Percentiles rank a stretch among this genome's conserved stretches.
Conservation (phyloP, 92 coral and sea anemone species). For the Zoanthus solanderi region DNA sequence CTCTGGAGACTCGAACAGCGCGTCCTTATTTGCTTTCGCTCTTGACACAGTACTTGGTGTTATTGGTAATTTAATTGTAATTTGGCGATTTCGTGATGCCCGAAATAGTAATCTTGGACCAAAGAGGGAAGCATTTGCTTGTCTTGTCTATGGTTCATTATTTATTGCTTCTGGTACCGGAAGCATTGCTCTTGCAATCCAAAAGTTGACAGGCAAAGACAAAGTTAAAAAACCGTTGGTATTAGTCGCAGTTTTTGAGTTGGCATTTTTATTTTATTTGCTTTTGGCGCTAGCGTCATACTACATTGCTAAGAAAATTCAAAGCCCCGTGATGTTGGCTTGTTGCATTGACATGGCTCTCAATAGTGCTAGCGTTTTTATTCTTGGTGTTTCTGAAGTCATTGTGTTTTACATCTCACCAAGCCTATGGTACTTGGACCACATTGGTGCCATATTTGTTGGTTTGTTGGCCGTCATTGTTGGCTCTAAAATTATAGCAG, state of each 20-base stretch:
- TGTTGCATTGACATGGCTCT: slow-evolving; percentile 17
- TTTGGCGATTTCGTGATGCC: slow-evolving; percentile 38
- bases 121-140: slow-evolving; percentile 34
- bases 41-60: slow-evolving; percentile 16
- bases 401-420: neutral
- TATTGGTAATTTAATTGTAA: slow-evolving; percentile 4
- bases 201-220: neutral
- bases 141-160: slow-evolving; percentile 21
- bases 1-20: slow-evolving; percentile 8
- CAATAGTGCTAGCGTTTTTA: neutral
- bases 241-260: neutral
- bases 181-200: slow-evolving; percentile 13
- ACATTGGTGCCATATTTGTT: slow-evolving; percentile 33
- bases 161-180: slow-evolving; percentile 29
- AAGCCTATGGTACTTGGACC: slow-evolving; percentile 28
- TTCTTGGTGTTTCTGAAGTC: neutral
- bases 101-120: slow-evolving; percentile 13
- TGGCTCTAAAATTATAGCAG: slow-evolving; percentile 23
- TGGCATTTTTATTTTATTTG: slow-evolving; percentile 10
- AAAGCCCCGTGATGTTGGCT: slow-evolving; percentile 37
- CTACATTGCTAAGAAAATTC: slow-evolving; percentile 19
- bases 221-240: neutral
- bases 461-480: slow-evolving; percentile 9
- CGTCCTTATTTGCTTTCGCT: slow-evolving; percentile 26
- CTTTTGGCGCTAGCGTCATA: neutral